These are phyloP conservation scores for Malurus leucopterus DNA, from an alignment of 2,797 vertebrate genomes.

Conservation along the genomic window DNA sequence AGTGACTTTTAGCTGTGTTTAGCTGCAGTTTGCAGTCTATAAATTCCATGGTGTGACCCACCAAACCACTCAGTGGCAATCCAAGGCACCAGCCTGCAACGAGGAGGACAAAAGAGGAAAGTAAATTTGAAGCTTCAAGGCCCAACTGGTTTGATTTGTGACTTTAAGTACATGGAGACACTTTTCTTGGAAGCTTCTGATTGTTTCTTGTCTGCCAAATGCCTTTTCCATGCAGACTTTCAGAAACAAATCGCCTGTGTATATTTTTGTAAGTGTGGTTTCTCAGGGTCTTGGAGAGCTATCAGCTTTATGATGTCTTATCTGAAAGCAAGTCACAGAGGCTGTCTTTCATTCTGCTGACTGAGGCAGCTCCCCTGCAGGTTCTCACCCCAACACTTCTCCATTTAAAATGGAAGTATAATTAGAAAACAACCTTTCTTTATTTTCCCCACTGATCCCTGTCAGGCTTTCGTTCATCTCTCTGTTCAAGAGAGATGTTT, in stretches of 20 bases:
- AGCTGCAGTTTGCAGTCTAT: neutral
- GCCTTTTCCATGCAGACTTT: constrained; percentile 10
- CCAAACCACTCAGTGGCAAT: constrained; percentile 17
- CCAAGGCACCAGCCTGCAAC: constrained; percentile 20
- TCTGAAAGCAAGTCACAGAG: constrained; percentile 27
- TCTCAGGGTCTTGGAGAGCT: constrained; percentile 49
- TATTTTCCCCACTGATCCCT: neutral
- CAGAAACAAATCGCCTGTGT: neutral
- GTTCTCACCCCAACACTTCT: constrained; percentile 17
- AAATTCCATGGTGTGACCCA: neutral
- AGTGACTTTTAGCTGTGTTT: neutral
- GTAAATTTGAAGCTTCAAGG: constrained; percentile 29
- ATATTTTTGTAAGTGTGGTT: constrained; percentile 56
- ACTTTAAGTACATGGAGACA: neutral
- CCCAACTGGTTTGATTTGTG: constrained; percentile 21
- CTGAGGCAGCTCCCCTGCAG: constrained; percentile 9
- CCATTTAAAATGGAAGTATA: neutral
- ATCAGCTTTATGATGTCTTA: constrained; percentile 51
- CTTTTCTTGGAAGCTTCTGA: constrained; percentile 32
- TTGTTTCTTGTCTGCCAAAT: constrained; percentile 28
- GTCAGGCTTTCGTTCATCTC: neutral
- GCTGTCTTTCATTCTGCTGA: constrained; percentile 44
- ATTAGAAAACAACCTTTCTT: neutral
- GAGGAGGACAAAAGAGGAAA: constrained; percentile 42
- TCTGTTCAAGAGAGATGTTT: neutral